Base-by-base conservation (phyloP, 2,113 vertebrate genomes). In the Dryoscopus gambensis region DNA sequence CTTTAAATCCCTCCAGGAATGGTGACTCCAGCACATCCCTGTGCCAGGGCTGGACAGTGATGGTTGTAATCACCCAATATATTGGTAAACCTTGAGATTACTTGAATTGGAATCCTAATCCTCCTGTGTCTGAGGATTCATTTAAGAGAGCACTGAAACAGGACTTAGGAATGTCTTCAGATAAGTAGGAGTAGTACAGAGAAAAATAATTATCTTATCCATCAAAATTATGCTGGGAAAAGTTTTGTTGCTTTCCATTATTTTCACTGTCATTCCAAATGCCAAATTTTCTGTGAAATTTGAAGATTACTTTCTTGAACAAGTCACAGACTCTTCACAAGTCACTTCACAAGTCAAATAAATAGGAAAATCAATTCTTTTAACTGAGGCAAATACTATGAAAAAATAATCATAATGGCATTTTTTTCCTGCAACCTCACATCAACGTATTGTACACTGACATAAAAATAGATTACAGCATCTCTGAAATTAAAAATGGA, bases 401-500 rank as follows among this genome's bases (percentile, higher is more conserved):
- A 97, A 90, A 91, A 90, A 96, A 90, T 97, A 97, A 97, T 93
- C 17, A 53, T 92, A 97, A 96, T 76, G 79, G 35, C 57, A 92
- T 95, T 97, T 97, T 79, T 89, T 83, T 88, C 79, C 89, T 69
- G 56, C 67, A 95, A 28, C 21, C n/a, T 63, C 62, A 55, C 71
- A 93, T 97, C 93, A 97, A 60, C 62, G 73, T 93, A 96, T 95
- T 94, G 83, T 90, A 63, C 60, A 37, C 86, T 87, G 87, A 95
- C 96, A 97, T 96, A 94, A 98, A 98, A 98, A 98, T 95, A 92
- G 95, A 97, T 98, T 96, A 93, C 50, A 91, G 52, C 89, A 91
- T 96, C 84, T 96, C 68, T 83, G 89, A 97, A 98, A 98, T 98
- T 98, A 98, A 98, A 98, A 97, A 98, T 97, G 93, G 92, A 97